These are phyloP conservation scores for Brachionus manjavacas DNA, from an alignment of 1,140 invertebrate species.

Conservation along the genomic window DNA sequence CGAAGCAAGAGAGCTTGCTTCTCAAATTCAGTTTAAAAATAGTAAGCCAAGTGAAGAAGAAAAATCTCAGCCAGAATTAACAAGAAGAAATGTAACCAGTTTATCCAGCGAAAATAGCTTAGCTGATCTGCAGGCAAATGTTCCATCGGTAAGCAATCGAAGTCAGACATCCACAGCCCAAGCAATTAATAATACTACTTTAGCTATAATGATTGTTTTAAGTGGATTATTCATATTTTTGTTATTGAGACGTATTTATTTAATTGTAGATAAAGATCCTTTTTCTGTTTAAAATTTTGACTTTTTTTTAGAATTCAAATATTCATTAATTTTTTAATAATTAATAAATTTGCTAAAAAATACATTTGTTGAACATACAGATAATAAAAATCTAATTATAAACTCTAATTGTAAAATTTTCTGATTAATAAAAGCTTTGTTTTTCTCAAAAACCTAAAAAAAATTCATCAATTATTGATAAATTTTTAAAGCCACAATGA, in stretches of 20 bases:
- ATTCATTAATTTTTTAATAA: neutral
- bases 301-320: conserved; percentile 1
- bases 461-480: neutral
- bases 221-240: conserved; percentile 16
- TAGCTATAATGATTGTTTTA: neutral
- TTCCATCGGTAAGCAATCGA: neutral
- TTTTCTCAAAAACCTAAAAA: neutral
- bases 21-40: conserved; percentile 41
- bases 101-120: neutral
- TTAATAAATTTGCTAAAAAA: neutral
- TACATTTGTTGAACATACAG: neutral
- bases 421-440: neutral
- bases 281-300: conserved; percentile 13
- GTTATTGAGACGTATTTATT: conserved; percentile 10
- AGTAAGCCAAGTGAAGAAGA: conserved; percentile 15
- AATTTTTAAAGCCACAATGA: neutral
- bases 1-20: conserved; percentile 30
- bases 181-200: neutral
- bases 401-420: neutral
- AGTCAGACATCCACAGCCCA: neutral
- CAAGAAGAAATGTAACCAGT: neutral
- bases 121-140: neutral
- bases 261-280: conserved; percentile 33
- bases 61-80: neutral
- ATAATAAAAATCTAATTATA: too few relatives aligned